Percentiles rank a stretch among this genome's conserved stretches.
Conservation (phyloP, 2,797 vertebrate species). For the Sardinella longiceps region DNA sequence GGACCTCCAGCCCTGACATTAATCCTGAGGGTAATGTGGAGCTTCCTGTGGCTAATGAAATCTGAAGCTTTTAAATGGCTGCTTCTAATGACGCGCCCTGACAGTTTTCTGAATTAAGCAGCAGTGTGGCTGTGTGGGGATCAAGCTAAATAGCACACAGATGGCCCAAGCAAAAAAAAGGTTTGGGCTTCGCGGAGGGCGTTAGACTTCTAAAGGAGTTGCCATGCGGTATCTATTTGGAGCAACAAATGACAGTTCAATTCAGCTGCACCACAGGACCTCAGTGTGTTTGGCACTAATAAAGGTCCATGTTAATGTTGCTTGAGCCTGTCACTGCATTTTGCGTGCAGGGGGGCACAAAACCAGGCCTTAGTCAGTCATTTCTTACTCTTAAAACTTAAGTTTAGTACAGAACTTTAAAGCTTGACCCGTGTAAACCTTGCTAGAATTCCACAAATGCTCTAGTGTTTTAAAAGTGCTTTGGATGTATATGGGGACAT, state of each 20-base stretch:
- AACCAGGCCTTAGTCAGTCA: background rate
- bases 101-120: slow-evolving; percentile 80
- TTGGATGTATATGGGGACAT: background rate
- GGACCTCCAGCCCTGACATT: slow-evolving; percentile 70
- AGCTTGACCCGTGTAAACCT: background rate
- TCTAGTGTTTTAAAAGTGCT: background rate
- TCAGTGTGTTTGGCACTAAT: background rate
- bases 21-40: slow-evolving; percentile 80
- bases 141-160: slow-evolving; percentile 80
- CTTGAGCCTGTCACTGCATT: background rate
- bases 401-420: background rate
- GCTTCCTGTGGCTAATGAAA: slow-evolving; percentile 82
- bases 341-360: background rate
- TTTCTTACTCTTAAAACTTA: background rate
- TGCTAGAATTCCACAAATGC: background rate
- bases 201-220: slow-evolving; percentile 52
- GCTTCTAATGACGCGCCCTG: slow-evolving; percentile 76
- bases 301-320: slow-evolving; percentile 4
- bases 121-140: slow-evolving; percentile 74
- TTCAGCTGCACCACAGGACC: background rate
- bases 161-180: slow-evolving; percentile 72
- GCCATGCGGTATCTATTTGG: slow-evolving; percentile 61
- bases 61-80: slow-evolving; percentile 78
- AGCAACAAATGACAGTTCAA: slow-evolving; percentile 48
- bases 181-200: slow-evolving; percentile 43